Percentiles rank a stretch among this genome's conserved stretches.
These are phyloP conservation scores for Synanthedon tipuliformis DNA, from an alignment of 2,888 invertebrate species.

Conservation along the genomic window DNA sequence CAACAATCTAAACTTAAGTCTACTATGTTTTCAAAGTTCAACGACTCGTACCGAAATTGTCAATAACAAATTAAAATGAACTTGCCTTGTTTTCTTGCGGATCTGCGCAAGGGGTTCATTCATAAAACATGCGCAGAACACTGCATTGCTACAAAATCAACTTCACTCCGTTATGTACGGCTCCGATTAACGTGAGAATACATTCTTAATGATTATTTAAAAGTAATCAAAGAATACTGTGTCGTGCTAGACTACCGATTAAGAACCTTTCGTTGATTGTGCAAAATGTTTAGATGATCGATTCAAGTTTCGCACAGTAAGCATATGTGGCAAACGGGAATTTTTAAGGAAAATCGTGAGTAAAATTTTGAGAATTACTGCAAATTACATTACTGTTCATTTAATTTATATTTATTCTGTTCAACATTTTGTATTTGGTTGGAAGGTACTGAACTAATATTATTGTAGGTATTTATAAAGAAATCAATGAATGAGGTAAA, in stretches of 20 bases:
- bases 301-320: conserved; percentile 4
- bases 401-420: no score
- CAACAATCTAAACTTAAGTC: conserved; percentile 9
- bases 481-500: no score
- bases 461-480: no score
- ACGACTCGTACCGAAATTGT: conserved; percentile 45
- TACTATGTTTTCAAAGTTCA: conserved; percentile 22
- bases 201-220: not conserved
- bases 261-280: conserved; percentile 7
- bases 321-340: conserved; percentile 17
- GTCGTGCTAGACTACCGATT: not conserved
- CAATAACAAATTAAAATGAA: conserved; percentile 52
- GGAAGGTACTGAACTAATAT: no score
- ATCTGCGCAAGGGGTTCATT: conserved; percentile 51
- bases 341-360: conserved; percentile 19
- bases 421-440: no score
- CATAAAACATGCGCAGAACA: conserved; percentile 58
- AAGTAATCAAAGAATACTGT: not conserved
- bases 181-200: not conserved
- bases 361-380: not conserved
- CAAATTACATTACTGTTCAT: no score
- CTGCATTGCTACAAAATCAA: conserved; percentile 65
- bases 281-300: conserved; percentile 32
- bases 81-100: conserved; percentile 22
- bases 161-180: conserved; percentile 31